These are phyloP conservation scores for Polypedilum vanderplanki DNA, from an alignment of 1,140 invertebrate species.

Conservation along the genomic window DNA sequence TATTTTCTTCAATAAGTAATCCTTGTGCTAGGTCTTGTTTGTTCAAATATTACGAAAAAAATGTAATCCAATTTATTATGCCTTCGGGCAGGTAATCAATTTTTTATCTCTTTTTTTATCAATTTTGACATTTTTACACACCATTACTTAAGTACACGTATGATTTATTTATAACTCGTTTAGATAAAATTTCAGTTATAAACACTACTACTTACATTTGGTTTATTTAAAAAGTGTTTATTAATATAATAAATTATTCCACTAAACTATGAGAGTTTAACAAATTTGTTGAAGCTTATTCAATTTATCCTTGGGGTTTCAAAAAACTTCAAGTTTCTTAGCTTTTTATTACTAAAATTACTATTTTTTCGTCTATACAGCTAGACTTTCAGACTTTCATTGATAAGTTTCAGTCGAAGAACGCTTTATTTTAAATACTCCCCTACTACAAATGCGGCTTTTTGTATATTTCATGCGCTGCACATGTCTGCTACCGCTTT, in stretches of 20 bases:
- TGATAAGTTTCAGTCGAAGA: slow-evolving; percentile 21
- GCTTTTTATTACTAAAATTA: neutral
- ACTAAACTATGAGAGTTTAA: slow-evolving; percentile 23
- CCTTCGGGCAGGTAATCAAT: neutral
- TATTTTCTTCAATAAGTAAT: neutral
- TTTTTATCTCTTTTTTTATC: neutral
- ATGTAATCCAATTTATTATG: neutral
- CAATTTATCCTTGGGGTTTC: neutral
- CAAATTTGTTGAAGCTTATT: neutral
- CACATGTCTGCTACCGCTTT: slow-evolving; percentile 16
- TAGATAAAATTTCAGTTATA: neutral
- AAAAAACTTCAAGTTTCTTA: slow-evolving; percentile 8
- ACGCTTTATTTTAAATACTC: slow-evolving; percentile 21
- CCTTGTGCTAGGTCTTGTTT: neutral
- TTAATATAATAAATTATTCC: slow-evolving; percentile 20
- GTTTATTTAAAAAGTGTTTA: slow-evolving; percentile 24
- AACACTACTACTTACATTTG: slow-evolving; percentile 24
- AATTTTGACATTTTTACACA: slow-evolving; percentile 27
- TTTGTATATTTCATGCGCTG: neutral
- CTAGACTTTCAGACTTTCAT: slow-evolving; percentile 28
- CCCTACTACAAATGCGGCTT: neutral
- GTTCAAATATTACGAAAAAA: neutral
- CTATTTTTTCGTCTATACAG: neutral
- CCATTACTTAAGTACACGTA: neutral
- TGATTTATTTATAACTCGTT: neutral